Evolutionary conservation across 2,888 invertebrate genomes (phyloP).

Genomic region (Cerceris rybyensis): DNA sequence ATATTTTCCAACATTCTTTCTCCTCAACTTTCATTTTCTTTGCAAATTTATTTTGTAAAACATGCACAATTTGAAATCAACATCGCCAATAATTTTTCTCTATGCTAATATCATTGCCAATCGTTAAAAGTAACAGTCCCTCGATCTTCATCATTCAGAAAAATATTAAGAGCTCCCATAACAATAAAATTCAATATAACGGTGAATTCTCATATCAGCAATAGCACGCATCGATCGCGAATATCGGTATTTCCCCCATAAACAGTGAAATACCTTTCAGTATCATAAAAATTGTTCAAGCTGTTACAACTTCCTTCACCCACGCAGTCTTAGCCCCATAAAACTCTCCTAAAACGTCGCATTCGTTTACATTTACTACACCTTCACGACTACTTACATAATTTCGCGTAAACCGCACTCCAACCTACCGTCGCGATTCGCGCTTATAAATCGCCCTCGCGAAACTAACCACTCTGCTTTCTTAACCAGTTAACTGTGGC

Average conservation of each 20-base stretch:
- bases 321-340: constrained; percentile 57
- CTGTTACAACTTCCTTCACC: constrained; percentile 41
- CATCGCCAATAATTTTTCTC: neutral
- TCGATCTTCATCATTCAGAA: neutral
- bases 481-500: neutral
- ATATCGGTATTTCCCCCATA: constrained; percentile 27
- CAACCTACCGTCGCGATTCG: no score
- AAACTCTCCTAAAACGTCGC: constrained; percentile 57
- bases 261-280: constrained; percentile 38
- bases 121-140: neutral
- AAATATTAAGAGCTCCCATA: neutral
- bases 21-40: no score
- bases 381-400: constrained; percentile 56
- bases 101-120: constrained; percentile 1
- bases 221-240: constrained; percentile 54
- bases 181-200: constrained; percentile 31
- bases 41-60: no score
- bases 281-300: constrained; percentile 47
- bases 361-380: constrained; percentile 55
- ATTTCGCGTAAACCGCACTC: constrained; percentile 20
- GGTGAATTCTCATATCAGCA: constrained; percentile 49
- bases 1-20: no score
- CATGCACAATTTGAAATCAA: neutral
- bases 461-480: neutral
- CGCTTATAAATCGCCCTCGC: neutral